A percentile compares a stretch with the other conserved stretches of the same genome.
Evolutionary conservation across 2,797 vertebrate species (phyloP).

Genomic region (Gallinago stenura): DNA sequence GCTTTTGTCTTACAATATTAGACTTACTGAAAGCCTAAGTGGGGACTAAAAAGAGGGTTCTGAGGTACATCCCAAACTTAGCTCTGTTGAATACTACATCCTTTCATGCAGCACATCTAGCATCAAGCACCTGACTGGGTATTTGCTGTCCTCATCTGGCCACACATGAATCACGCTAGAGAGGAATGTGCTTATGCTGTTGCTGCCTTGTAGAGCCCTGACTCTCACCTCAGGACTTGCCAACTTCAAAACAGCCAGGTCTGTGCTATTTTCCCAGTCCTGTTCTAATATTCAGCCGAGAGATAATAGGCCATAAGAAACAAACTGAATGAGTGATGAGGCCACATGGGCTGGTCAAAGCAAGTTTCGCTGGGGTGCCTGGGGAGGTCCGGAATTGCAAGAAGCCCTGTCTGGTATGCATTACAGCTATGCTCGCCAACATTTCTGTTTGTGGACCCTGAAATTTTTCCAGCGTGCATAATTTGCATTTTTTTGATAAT

Average conservation of each 20-base stretch:
- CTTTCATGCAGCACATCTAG: background rate
- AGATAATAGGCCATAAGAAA: conserved; percentile 22
- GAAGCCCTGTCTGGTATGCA: background rate
- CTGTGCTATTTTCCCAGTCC: background rate
- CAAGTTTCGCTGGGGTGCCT: background rate
- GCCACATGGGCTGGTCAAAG: background rate
- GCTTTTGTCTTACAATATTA: background rate
- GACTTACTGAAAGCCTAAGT: background rate
- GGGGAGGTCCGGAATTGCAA: background rate
- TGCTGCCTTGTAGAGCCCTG: background rate
- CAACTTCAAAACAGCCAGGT: conserved; percentile 8
- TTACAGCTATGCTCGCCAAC: background rate
- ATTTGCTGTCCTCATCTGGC: conserved; percentile 10
- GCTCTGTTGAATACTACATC: background rate
- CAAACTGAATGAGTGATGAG: background rate
- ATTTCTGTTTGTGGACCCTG: background rate
- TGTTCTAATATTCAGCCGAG: background rate
- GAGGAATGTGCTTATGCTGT: background rate
- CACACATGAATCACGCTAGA: background rate
- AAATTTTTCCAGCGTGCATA: background rate
- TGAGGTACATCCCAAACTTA: background rate
- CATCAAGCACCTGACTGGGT: background rate
- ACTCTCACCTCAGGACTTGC: conserved; percentile 5
- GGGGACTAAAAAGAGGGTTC: background rate
- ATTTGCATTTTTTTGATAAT: conserved; percentile 20